phyloP scores from a whole-genome alignment of 2,888 invertebrate species.

The Machimus atricapillus region DNA sequence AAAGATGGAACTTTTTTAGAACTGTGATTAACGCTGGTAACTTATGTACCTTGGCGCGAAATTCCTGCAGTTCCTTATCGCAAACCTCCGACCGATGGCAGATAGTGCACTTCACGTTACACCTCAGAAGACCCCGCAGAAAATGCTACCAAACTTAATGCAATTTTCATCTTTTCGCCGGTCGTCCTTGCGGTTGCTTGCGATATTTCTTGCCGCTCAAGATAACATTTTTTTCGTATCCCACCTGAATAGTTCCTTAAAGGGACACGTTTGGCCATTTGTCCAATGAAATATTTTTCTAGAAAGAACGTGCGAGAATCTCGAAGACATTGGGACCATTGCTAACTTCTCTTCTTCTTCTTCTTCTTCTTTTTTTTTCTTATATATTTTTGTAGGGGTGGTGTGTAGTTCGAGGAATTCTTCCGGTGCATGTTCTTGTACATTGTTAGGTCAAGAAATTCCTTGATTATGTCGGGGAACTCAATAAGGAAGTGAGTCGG shows the following conservation, averaged over 20 bases:
- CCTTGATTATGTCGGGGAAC: conserved; percentile 31
- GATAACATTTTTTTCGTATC: not conserved
- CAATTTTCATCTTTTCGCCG: conserved; percentile 13
- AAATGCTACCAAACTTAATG: not conserved
- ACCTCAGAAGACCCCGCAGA: not conserved
- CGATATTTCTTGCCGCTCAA: not conserved
- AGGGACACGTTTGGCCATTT: conserved; percentile 29
- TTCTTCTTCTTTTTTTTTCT: not conserved
- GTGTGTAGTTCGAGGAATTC: not conserved
- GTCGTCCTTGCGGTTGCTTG: conserved; percentile 14
- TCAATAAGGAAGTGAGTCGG: conserved; percentile 12
- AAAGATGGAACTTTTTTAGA: conserved; percentile 16
- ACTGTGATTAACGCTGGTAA: conserved; percentile 25
- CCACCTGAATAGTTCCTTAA: not conserved
- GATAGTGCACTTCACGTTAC: not conserved
- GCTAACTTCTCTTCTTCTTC: not conserved
- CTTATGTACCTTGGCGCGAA: not conserved
- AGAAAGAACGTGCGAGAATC: not conserved
- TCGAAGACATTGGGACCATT: conserved; percentile 7
- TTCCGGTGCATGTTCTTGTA: conserved; percentile 15
- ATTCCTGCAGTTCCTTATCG: not conserved
- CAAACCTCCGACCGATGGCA: not conserved
- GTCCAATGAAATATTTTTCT: conserved; percentile 30
- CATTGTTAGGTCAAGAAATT: conserved; percentile 37
- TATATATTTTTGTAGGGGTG: not conserved